Conservation (phyloP, 2,113 vertebrate species). For the Chamaetylas fuelleborni region DNA sequence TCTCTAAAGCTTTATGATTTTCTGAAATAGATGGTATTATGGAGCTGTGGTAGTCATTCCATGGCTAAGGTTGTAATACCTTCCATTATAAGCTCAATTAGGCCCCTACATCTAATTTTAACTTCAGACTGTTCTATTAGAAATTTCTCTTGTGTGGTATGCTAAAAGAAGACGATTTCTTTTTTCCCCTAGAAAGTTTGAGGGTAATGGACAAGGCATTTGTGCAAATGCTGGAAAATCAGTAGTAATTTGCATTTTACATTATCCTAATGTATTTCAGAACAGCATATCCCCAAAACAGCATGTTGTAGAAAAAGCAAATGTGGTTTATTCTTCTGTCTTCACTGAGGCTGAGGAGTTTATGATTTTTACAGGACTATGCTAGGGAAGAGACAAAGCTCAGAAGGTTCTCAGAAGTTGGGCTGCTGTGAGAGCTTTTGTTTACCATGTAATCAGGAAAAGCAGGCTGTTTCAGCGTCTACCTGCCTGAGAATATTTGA, state of each 20-base stretch:
- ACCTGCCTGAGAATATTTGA: not conserved
- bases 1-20: not conserved
- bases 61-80: constrained; percentile 2
- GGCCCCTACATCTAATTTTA: constrained; percentile 40
- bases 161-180: not conserved
- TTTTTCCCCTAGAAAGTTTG: constrained; percentile 7
- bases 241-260: constrained; percentile 54
- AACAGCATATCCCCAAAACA: constrained; percentile 35
- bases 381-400: not conserved
- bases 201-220: constrained; percentile 53
- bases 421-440: not conserved
- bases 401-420: not conserved
- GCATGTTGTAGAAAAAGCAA: constrained; percentile 1
- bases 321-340: constrained; percentile 18
- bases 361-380: constrained; percentile 15
- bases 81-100: constrained; percentile 55
- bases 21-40: not conserved
- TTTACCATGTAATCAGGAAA: not conserved
- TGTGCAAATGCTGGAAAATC: constrained; percentile 55
- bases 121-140: constrained; percentile 11
- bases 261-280: constrained; percentile 59
- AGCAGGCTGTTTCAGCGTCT: not conserved
- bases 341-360: not conserved
- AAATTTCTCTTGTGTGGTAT: constrained; percentile 36
- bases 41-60: not conserved